Conservation (phyloP, 2,888 invertebrate genomes). For the Spatulosminthurus flaviceps region DNA sequence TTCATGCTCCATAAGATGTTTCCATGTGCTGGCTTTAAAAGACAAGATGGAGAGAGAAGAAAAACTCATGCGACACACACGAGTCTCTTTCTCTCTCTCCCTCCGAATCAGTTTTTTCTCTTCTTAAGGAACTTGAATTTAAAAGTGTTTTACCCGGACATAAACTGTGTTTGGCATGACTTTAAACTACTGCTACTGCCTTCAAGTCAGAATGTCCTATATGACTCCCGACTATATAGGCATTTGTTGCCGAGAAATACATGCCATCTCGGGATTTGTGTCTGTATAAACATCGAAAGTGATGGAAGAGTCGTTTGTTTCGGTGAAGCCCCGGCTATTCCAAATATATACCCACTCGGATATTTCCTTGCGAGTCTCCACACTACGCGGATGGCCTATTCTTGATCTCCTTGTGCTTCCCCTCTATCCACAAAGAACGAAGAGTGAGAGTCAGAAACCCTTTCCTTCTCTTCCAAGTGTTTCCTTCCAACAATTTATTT, state of each 20-base stretch:
- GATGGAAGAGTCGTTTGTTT: conserved; percentile 28
- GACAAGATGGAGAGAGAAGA: conserved; percentile 28
- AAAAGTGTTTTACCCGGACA: conserved; percentile 44
- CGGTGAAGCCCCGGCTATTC: conserved; percentile 41
- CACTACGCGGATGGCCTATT: conserved; percentile 36
- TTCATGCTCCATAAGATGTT: conserved; percentile 31
- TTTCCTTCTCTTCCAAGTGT: not conserved
- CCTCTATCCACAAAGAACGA: too few relatives aligned
- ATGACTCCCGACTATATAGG: too few relatives aligned
- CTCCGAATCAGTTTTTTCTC: conserved; percentile 29
- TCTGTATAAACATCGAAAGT: conserved; percentile 25
- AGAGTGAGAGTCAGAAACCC: not conserved
- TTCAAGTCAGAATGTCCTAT: too few relatives aligned
- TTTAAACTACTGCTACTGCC: too few relatives aligned
- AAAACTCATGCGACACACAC: conserved; percentile 37
- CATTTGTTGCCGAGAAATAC: too few relatives aligned
- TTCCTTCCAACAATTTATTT: conserved; percentile 18
- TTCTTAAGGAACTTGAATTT: conserved; percentile 36
- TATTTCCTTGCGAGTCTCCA: conserved; percentile 19
- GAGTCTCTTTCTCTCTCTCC: conserved; percentile 21
- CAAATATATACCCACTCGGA: conserved; percentile 38
- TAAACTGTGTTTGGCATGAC: conserved; percentile 24
- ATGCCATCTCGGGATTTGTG: not conserved
- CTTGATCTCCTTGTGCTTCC: conserved; percentile 27
- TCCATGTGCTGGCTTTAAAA: conserved; percentile 26